These are phyloP conservation scores for Hippocampus guttulatus DNA, from an alignment of 2,113 vertebrate species.

Conservation along the genomic window DNA sequence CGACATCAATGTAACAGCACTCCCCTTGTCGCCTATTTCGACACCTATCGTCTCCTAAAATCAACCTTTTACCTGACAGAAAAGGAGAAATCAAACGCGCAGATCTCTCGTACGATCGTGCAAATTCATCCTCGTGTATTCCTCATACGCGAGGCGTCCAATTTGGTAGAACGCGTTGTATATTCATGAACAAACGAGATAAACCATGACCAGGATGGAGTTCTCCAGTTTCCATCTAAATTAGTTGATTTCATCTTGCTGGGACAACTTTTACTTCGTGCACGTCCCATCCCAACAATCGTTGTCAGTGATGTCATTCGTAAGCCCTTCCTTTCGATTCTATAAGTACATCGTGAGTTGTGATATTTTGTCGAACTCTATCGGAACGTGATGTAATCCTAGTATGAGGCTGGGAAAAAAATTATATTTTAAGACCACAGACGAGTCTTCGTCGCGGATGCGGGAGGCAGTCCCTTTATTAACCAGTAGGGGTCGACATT, in stretches of 20 bases:
- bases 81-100: background rate
- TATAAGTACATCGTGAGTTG: background rate
- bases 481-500: conserved; percentile 71
- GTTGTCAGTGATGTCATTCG: too few species aligned
- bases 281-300: conserved; percentile 42
- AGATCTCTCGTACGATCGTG: background rate
- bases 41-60: background rate
- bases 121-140: background rate
- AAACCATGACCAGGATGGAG: background rate
- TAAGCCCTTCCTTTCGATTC: background rate
- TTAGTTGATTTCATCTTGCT: conserved; percentile 22
- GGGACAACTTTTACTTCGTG: conserved; percentile 55
- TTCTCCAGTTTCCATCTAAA: background rate
- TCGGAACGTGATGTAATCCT: conserved; percentile 34
- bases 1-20: conserved; percentile 15
- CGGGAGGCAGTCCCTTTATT: conserved; percentile 3
- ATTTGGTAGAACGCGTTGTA: background rate
- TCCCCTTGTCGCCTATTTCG: background rate
- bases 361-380: background rate
- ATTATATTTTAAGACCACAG: conserved; percentile 12
- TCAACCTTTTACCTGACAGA: background rate
- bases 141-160: background rate
- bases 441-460: conserved; percentile 33
- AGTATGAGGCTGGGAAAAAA: conserved; percentile 30
- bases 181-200: background rate